Percentiles rank a stretch among this genome's conserved stretches.
phyloP scores from a whole-genome alignment of 2,113 vertebrate genomes.

The Zeus faber region DNA sequence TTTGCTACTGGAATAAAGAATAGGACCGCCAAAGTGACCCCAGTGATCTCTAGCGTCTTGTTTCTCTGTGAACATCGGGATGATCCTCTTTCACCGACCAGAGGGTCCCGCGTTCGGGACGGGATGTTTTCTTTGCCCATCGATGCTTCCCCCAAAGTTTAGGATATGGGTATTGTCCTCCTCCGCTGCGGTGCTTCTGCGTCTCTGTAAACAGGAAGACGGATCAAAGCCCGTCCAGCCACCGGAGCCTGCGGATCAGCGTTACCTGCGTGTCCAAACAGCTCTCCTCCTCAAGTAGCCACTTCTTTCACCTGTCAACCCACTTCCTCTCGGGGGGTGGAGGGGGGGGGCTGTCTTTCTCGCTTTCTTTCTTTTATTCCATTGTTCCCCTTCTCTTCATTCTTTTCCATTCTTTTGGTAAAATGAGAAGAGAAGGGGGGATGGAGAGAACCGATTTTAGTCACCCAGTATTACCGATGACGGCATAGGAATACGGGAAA shows the following conservation, averaged over 20 bases:
- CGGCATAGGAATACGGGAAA: too few relatives aligned
- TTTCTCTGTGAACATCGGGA: not conserved
- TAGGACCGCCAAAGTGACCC: too few relatives aligned
- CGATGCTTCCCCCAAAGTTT: not conserved
- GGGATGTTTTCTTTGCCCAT: too few relatives aligned
- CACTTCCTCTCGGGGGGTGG: too few relatives aligned
- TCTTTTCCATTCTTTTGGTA: not conserved
- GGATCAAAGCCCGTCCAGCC: constrained; percentile 2
- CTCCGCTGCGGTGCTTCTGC: not conserved
- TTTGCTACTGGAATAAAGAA: constrained; percentile 70
- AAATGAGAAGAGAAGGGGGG: too few relatives aligned
- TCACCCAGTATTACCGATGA: too few relatives aligned
- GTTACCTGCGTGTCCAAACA: constrained; percentile 3
- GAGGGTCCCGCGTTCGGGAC: too few relatives aligned
- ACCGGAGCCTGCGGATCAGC: not conserved
- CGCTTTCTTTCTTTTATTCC: not conserved
- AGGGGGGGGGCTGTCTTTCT: not conserved
- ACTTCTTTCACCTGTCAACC: not conserved
- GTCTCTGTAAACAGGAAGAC: not conserved
- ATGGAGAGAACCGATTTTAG: too few relatives aligned
- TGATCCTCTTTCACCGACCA: too few relatives aligned
- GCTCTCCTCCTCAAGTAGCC: not conserved
- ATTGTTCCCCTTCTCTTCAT: not conserved
- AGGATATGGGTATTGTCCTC: not conserved
- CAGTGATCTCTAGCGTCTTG: not conserved